Evolutionary conservation across 2,113 vertebrate species (phyloP), one percentile per base, ranked within the genome.

Genomic region (Mormyrus lacerda): DNA sequence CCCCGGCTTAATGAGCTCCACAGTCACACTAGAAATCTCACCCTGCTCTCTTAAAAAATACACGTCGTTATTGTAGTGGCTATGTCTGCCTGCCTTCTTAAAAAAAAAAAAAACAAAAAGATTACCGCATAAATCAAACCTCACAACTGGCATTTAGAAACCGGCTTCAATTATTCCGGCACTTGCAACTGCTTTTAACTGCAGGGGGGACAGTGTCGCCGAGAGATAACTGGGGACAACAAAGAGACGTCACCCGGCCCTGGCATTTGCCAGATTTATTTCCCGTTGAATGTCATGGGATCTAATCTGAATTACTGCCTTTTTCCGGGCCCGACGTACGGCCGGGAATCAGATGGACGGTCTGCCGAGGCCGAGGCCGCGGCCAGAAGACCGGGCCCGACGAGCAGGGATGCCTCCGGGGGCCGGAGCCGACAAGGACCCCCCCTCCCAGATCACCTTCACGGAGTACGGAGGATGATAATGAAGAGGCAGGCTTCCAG

Each of bases 241-340:
- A 87, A 89, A 89, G 44, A 42, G 65, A 10, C 90, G n/a, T 86
- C 24, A 88, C 65, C 79, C 86, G 86, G 83, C 61, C 53, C 48
- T 88, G 61, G 87, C 90, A 58, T 86, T 76, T 89, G 87, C 11
- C 79, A 85, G n/a, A n/a, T 89, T 58, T 73, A 85, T 89, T 90
- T 87, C 69, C 91, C 47, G 88, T 69, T 87, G 55, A 90, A 50
- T 87, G 83, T 69, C 58, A 69, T 47, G 35, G 82, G 85, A 89
- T 89, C 87, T 55, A 89, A 88, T 88, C 27, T 89, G 87, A 91
- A 90, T 90, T 55, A 82, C 76, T 88, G 90, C 76, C 90, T 87
- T 89, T 89, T 88, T 90, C 58, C 88, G 76, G 35, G 90, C 69
- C 55, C 89, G 89, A n/a, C 31, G 31, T 27, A 39, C 27, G 3